Evolutionary conservation across 2,797 vertebrate genomes (phyloP).

Genomic region (Rhynchotus rufescens): DNA sequence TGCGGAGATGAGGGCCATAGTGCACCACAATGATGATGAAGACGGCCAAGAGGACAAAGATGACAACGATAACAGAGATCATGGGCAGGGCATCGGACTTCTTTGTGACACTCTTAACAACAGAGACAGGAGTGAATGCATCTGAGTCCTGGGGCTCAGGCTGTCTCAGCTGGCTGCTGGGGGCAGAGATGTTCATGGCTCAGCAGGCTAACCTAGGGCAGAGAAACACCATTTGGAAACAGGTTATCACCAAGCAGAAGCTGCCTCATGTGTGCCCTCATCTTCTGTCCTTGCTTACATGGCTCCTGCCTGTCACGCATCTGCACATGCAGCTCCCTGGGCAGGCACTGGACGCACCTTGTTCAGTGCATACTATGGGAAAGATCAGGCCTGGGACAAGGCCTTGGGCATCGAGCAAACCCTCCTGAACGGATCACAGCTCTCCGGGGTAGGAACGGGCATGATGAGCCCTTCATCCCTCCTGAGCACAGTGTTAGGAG

Average conservation of each 20-base stretch:
- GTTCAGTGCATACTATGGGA: neutral
- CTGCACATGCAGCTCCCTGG: neutral
- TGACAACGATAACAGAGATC: constrained; percentile 50
- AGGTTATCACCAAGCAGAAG: neutral
- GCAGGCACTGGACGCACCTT: neutral
- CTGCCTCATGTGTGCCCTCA: rapidly evolving
- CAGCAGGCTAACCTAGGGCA: neutral
- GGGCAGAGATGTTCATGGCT: constrained; percentile 57
- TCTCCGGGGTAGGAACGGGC: neutral
- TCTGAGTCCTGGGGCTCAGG: neutral
- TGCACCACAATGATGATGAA: constrained; percentile 72
- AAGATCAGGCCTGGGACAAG: neutral
- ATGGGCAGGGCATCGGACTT: constrained; percentile 58
- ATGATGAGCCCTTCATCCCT: too few species aligned
- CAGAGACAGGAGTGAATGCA: neutral
- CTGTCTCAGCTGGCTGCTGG: constrained; percentile 46
- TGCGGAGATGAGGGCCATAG: constrained; percentile 70
- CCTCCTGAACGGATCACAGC: neutral
- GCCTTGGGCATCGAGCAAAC: neutral
- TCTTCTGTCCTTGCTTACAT: rapidly evolving
- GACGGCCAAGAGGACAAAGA: constrained; percentile 77
- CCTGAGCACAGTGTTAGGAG: neutral
- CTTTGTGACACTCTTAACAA: neutral
- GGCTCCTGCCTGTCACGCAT: neutral
- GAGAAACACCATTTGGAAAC: neutral